Percentiles rank a stretch among this genome's conserved stretches.
Evolutionary conservation across 2,113 vertebrate species (phyloP).

Genomic region (Anolis sagrei): DNA sequence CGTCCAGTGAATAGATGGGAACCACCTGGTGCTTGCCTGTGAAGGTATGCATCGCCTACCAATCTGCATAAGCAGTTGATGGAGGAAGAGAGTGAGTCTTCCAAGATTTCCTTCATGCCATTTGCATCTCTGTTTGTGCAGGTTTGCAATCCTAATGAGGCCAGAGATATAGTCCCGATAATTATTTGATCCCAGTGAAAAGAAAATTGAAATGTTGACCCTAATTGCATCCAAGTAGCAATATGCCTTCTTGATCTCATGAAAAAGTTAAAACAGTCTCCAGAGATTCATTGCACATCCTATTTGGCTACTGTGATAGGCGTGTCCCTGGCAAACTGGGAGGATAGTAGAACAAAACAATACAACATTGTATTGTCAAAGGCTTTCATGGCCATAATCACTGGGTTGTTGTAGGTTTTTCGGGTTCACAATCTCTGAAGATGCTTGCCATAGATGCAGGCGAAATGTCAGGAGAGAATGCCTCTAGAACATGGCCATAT

Average conservation of each 20-base stretch:
- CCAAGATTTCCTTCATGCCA: conserved; percentile 36
- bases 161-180: background rate
- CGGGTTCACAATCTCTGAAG: too few relatives aligned
- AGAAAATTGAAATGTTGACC: conserved; percentile 45
- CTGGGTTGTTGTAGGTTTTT: too few relatives aligned
- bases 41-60: conserved; percentile 36
- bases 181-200: background rate
- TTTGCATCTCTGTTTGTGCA: conserved; percentile 34
- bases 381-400: too few relatives aligned
- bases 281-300: background rate
- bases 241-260: background rate
- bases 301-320: background rate
- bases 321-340: background rate
- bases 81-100: conserved; percentile 52
- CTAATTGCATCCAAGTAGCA: background rate
- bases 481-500: too few relatives aligned
- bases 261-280: background rate
- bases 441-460: too few relatives aligned
- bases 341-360: background rate
- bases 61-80: conserved; percentile 21
- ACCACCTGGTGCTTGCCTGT: conserved; percentile 62
- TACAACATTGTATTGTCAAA: too few relatives aligned
- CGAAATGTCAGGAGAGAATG: too few relatives aligned
- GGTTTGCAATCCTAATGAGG: conserved; percentile 32
- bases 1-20: conserved; percentile 54